phyloP scores from a whole-genome alignment of 1,140 invertebrate genomes.

The Spodoptera frugiperda region DNA sequence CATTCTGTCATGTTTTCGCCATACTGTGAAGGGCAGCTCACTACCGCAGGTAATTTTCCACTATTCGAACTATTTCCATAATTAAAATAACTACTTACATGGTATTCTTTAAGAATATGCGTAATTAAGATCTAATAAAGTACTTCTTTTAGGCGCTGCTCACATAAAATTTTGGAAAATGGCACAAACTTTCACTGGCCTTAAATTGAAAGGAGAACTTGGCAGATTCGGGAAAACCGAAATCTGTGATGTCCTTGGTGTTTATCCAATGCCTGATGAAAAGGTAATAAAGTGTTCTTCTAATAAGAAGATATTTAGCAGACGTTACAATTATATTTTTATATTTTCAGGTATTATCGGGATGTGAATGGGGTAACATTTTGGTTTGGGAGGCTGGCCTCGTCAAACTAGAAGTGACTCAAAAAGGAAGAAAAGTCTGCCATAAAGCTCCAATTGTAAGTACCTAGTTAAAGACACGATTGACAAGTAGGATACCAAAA shows the following conservation, averaged over 20 bases:
- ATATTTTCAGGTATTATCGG: constrained; percentile 89
- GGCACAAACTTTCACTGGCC: constrained; percentile 94
- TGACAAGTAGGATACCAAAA: no score
- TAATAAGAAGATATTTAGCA: no score
- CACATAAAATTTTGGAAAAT: constrained; percentile 98
- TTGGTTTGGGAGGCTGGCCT: constrained; percentile 95
- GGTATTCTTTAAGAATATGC: no score
- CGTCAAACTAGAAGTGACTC: constrained; percentile 93
- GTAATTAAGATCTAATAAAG: no score
- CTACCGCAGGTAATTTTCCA: constrained; percentile 88
- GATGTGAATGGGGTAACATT: constrained; percentile 96
- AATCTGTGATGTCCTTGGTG: constrained; percentile 94
- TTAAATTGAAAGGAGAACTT: constrained; percentile 94
- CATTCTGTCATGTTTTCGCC: constrained; percentile 93
- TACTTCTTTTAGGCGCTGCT: constrained; percentile 78
- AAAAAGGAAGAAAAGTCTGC: constrained; percentile 90
- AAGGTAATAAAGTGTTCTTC: constrained; percentile 86
- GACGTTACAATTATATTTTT: neutral
- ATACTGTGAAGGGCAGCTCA: constrained; percentile 91
- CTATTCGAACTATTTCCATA: no score
- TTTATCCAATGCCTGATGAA: constrained; percentile 94
- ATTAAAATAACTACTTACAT: no score
- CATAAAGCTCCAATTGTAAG: constrained; percentile 91
- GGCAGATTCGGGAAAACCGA: constrained; percentile 96
- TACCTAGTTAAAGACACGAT: neutral